Conservation (phyloP, 1,140 invertebrate genomes). For the Drosophila triauraria region DNA sequence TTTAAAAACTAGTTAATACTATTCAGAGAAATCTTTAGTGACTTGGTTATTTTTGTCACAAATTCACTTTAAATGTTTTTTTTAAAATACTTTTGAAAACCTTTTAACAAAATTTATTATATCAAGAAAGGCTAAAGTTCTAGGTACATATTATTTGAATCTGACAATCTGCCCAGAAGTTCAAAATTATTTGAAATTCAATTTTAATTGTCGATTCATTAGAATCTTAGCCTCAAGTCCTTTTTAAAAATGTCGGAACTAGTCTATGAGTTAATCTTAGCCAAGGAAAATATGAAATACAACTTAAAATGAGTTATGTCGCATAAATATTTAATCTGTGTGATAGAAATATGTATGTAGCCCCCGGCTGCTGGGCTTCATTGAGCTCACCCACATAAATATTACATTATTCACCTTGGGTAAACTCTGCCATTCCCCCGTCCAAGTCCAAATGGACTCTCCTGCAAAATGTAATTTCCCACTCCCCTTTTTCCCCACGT, state of each 20-base stretch:
- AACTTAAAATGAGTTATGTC: constrained; percentile 10
- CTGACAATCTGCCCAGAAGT: neutral
- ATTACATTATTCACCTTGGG: constrained; percentile 25
- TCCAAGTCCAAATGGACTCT: constrained; percentile 20
- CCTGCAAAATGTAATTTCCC: constrained; percentile 46
- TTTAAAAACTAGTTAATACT: no score
- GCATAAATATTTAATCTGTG: constrained; percentile 5
- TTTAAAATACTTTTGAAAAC: neutral
- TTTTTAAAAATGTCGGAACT: neutral
- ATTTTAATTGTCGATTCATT: no score
- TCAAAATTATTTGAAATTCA: no score
- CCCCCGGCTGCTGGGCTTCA: neutral
- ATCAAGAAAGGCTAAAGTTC: neutral
- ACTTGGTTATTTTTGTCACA: neutral
- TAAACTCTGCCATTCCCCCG: constrained; percentile 3
- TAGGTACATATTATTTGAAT: no score
- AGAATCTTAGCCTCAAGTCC: neutral
- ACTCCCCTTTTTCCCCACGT: neutral
- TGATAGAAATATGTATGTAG: neutral
- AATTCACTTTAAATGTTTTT: neutral
- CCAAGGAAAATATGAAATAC: constrained; percentile 3
- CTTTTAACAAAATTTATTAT: neutral
- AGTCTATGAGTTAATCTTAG: neutral
- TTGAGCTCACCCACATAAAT: constrained; percentile 35
- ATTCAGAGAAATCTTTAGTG: no score